These are phyloP conservation scores for Atta texana DNA, from an alignment of 1,140 invertebrate genomes.

Conservation along the genomic window DNA sequence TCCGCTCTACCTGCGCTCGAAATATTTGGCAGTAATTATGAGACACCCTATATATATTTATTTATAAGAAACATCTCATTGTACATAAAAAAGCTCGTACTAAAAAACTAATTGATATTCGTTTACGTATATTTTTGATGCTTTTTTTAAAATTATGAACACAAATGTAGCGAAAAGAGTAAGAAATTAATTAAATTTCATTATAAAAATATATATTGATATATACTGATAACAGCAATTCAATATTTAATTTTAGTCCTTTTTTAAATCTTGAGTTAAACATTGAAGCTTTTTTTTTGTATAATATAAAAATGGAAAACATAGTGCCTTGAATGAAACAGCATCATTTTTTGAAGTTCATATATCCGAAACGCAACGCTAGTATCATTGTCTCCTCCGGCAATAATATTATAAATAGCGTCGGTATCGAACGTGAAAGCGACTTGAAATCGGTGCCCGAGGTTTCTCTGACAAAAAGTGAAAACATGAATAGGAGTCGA, in stretches of 20 bases:
- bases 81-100: not conserved
- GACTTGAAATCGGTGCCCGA: constrained; percentile 52
- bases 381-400: not conserved
- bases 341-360: not conserved
- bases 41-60: not conserved
- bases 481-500: constrained; percentile 59
- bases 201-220: not conserved
- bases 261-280: not conserved
- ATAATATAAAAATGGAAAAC: too few species aligned
- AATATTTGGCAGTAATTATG: too few species aligned
- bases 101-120: not conserved
- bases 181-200: not conserved
- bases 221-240: not conserved
- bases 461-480: constrained; percentile 74
- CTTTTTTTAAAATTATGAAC: not conserved
- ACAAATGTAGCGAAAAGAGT: not conserved
- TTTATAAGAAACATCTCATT: not conserved
- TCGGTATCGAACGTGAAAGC: constrained; percentile 50
- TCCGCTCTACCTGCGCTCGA: too few species aligned
- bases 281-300: not conserved
- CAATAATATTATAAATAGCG: constrained; percentile 21
- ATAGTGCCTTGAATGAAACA: not conserved
- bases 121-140: not conserved
- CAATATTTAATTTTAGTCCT: not conserved
- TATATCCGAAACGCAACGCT: not conserved